Evolutionary conservation across 2,113 vertebrate genomes (phyloP), one percentile per base, ranked within the genome.

Genomic region (Anoplopoma fimbria): DNA sequence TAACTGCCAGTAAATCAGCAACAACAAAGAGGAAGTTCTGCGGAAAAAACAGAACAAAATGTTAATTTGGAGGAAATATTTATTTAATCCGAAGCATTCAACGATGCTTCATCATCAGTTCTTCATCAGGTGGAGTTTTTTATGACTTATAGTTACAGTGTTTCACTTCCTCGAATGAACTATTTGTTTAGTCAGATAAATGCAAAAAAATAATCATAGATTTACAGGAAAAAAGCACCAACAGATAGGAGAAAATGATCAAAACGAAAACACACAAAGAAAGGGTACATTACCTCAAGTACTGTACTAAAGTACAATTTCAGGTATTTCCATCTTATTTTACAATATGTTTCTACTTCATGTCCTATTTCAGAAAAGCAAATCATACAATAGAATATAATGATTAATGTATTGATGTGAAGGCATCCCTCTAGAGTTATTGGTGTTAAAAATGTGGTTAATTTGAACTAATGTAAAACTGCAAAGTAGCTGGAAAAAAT

Each of bases 31-130:
- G 61, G 91, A 91, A 88, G 86, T 84, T 53, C 21, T 25, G 21
- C 61, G 34, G n/a, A n/a, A 12, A 57, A 86, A 87, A 67, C 58
- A 79, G 87, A 90, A 89, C 71, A 75, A 85, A 84, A 75, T 51
- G 70, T 79, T 27, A 4, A 60, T 76, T 34, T 58, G 33, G 21
- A 68, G 10, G 12, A 65, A 68, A 55, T 0, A 21, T 61, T 55
- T 31, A 45, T 57, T 25, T 15, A 8, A 53, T 77, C 4, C 21
- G 2, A 81, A 45, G 4, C 0, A 27, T 31, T 77, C 1, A 13
- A 0, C 15, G 0, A 53, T 77, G 83, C 85, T 71, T 55, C 1
- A 65, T 89, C 87, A 90, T 86, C 87, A 84, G 3, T 76, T 90
- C 25, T 82, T 76, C 8, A 64, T 47, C 19, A 62, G 42, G 45